Percentiles rank a stretch among this genome's conserved stretches.
Evolutionary conservation across 2,888 invertebrate species (phyloP).

Genomic region (Acrobasis suavella): DNA sequence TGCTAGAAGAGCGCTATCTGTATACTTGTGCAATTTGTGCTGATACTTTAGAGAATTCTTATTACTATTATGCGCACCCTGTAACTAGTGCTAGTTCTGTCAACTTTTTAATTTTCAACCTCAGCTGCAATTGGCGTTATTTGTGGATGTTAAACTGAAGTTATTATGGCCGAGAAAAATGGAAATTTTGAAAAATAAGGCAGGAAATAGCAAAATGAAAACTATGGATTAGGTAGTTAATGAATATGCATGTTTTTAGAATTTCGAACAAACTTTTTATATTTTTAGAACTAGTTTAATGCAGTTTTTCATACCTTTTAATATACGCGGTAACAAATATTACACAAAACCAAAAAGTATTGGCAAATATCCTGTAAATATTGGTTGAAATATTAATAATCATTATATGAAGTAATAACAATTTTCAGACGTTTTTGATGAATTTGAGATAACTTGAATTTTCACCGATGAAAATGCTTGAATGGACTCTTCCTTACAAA

Average conservation of each 20-base stretch:
- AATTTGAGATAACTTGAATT: too few relatives aligned
- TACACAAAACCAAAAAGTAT: too few relatives aligned
- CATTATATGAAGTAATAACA: too few relatives aligned
- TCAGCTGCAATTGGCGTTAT: slow-evolving; percentile 11
- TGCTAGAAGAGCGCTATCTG: too few relatives aligned
- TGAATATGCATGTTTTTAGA: neutral
- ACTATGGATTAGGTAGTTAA: neutral
- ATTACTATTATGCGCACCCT: neutral
- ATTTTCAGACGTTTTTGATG: too few relatives aligned
- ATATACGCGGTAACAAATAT: too few relatives aligned
- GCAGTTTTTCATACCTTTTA: neutral
- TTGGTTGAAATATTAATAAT: too few relatives aligned
- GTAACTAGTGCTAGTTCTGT: neutral
- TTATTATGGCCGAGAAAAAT: slow-evolving; percentile 7
- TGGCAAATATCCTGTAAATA: too few relatives aligned
- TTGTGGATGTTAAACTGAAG: slow-evolving; percentile 6
- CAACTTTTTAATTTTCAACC: slow-evolving; percentile 17
- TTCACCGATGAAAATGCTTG: too few relatives aligned
- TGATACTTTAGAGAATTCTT: too few relatives aligned
- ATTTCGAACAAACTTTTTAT: neutral
- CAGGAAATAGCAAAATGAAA: neutral
- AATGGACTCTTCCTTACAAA: too few relatives aligned
- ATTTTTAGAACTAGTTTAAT: neutral
- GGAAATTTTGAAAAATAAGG: slow-evolving; percentile 1
- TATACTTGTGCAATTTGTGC: too few relatives aligned